A percentile compares a stretch with the other conserved stretches of the same genome.
phyloP scores from a whole-genome alignment of 2,888 invertebrate species.

The Coelogynopora nodosa region DNA sequence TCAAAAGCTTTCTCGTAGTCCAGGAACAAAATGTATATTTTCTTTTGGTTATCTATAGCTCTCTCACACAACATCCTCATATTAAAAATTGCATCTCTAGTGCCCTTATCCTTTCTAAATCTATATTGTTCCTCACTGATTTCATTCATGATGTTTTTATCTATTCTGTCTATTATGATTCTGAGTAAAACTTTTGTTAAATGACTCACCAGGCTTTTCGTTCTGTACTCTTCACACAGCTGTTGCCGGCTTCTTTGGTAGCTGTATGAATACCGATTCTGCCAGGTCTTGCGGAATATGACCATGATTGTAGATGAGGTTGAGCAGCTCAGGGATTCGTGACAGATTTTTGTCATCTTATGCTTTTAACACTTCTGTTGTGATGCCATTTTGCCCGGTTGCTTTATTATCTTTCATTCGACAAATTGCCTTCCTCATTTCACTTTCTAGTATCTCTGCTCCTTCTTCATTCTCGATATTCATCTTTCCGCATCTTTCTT shows the following conservation, averaged over 20 bases:
- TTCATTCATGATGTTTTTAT: conserved; percentile 22
- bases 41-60: conserved; percentile 25
- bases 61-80: conserved; percentile 25
- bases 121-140: conserved; percentile 23
- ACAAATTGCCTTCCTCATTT: conserved; percentile 24
- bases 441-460: conserved; percentile 23
- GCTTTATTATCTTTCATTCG: conserved; percentile 23
- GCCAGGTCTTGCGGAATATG: conserved; percentile 15
- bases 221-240: conserved; percentile 10
- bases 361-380: conserved; percentile 20
- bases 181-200: conserved; percentile 10
- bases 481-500: neutral
- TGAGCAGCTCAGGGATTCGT: conserved; percentile 18
- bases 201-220: conserved; percentile 34
- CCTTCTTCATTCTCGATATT: conserved; percentile 27
- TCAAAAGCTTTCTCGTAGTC: conserved; percentile 35
- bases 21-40: conserved; percentile 6
- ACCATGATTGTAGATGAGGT: conserved; percentile 31
- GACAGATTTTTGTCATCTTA: conserved; percentile 17
- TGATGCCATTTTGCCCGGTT: conserved; percentile 24
- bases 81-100: conserved; percentile 32
- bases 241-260: conserved; percentile 14
- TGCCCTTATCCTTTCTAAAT: conserved; percentile 22
- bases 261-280: conserved; percentile 17
- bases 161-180: conserved; percentile 18